Conservation (phyloP, 2,888 invertebrate genomes). For the Leptinotarsa peninsularis region DNA sequence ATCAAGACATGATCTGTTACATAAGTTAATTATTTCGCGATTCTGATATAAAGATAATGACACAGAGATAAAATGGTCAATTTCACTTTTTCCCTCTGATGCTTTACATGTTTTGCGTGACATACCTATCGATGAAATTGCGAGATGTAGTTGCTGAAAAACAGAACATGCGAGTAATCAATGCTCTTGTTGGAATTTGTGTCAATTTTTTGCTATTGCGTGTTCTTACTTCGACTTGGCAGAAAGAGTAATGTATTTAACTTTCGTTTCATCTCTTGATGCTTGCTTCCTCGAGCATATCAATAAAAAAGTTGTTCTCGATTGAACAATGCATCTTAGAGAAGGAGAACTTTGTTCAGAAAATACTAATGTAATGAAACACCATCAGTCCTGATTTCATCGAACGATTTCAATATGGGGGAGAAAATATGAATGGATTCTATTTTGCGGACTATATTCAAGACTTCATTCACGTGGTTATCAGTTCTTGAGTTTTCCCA, state of each 20-base stretch:
- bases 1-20: slow-evolving; percentile 34
- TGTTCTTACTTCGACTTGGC: slow-evolving; percentile 6
- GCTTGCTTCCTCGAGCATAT: neutral
- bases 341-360: neutral
- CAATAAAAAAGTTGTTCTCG: neutral
- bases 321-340: neutral
- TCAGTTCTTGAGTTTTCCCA: too few species aligned
- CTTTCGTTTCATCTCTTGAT: slow-evolving; percentile 23
- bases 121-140: slow-evolving; percentile 32
- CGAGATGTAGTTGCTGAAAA: slow-evolving; percentile 26
- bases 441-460: too few species aligned
- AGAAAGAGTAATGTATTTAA: slow-evolving; percentile 17
- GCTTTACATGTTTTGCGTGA: slow-evolving; percentile 39
- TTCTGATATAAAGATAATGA: slow-evolving; percentile 32
- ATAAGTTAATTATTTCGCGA: slow-evolving; percentile 32
- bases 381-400: too few species aligned
- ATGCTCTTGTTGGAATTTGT: slow-evolving; percentile 29
- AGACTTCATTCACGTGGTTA: too few species aligned
- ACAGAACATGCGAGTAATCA: slow-evolving; percentile 28
- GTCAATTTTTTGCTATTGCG: slow-evolving; percentile 24
- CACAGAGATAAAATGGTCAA: slow-evolving; percentile 26
- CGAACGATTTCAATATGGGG: too few species aligned
- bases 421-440: too few species aligned
- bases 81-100: slow-evolving; percentile 36
- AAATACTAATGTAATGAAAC: neutral